Conservation (phyloP, 2,888 invertebrate species). For the Tachina fera region DNA sequence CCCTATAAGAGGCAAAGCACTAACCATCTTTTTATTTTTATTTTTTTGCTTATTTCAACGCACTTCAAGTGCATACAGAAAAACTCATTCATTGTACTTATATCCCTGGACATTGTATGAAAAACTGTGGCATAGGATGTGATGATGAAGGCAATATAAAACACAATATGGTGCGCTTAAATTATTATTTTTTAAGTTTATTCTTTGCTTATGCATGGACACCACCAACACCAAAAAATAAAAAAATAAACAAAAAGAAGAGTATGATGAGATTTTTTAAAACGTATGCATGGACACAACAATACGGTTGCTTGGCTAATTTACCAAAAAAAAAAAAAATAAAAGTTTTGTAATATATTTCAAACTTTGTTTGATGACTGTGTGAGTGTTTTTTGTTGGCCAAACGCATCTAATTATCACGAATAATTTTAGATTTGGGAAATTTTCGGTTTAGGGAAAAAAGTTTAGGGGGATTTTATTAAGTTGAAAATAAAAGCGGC, state of each 20-base stretch:
- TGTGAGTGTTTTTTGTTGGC: constrained; percentile 50
- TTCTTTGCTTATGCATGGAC: neutral
- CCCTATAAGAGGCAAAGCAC: neutral
- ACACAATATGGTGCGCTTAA: constrained; percentile 58
- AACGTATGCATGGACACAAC: constrained; percentile 55
- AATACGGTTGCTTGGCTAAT: constrained; percentile 44
- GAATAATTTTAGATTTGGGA: constrained; percentile 14
- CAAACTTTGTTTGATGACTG: constrained; percentile 60
- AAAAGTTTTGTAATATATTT: constrained; percentile 69
- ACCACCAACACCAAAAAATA: neutral
- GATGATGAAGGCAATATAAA: constrained; percentile 39
- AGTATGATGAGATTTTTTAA: constrained; percentile 19
- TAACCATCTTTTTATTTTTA: neutral
- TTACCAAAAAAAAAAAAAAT: constrained; percentile 58
- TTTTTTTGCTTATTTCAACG: neutral
- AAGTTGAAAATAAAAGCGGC: constrained; percentile 4
- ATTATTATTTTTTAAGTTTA: constrained; percentile 34
- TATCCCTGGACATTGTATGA: neutral
- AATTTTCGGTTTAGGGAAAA: neutral
- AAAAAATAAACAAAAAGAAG: neutral
- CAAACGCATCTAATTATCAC: constrained; percentile 77
- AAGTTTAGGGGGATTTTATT: constrained; percentile 1
- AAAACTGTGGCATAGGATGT: constrained; percentile 13
- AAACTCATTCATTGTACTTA: neutral
- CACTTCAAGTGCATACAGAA: constrained; percentile 27